Evolutionary conservation across 2,113 vertebrate genomes (phyloP).

Genomic region (Ammodytes marinus): DNA sequence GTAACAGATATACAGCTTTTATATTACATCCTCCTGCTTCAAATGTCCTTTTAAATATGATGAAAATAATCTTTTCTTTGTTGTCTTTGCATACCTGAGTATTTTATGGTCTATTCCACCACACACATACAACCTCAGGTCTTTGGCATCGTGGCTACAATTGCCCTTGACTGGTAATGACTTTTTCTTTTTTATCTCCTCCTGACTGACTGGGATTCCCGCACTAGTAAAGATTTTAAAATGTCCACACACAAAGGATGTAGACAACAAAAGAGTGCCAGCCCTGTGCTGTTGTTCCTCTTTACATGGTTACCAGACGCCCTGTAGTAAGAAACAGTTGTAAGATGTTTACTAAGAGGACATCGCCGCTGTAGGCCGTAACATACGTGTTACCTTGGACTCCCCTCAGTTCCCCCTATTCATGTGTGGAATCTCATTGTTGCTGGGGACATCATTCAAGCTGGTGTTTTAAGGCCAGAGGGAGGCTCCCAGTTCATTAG

Average conservation of each 20-base stretch:
- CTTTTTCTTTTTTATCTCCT: constrained; percentile 73
- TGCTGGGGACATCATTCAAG: constrained; percentile 80
- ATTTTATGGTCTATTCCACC: constrained; percentile 37
- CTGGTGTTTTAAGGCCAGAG: constrained; percentile 81
- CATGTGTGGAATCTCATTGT: constrained; percentile 85
- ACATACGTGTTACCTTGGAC: constrained; percentile 76
- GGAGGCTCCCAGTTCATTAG: constrained; percentile 78
- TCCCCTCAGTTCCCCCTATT: constrained; percentile 75
- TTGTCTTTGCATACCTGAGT: not conserved
- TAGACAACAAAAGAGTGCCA: constrained; percentile 68
- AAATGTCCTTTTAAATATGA: not conserved
- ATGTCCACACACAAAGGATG: constrained; percentile 77
- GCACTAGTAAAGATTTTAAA: constrained; percentile 83
- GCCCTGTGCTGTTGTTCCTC: constrained; percentile 57
- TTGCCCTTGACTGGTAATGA: constrained; percentile 73
- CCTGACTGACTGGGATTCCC: constrained; percentile 77
- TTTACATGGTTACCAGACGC: constrained; percentile 75
- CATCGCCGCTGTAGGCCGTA: constrained; percentile 66
- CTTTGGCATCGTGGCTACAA: constrained; percentile 59
- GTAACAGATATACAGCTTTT: not conserved
- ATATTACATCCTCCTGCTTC: not conserved
- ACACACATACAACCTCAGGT: constrained; percentile 47
- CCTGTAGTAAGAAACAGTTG: constrained; percentile 60
- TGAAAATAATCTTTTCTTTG: not conserved
- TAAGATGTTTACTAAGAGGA: constrained; percentile 78